A percentile compares a stretch with the other conserved stretches of the same genome.
Evolutionary conservation across 2,113 vertebrate species (phyloP).

Genomic region (Chaetodon trifascialis): DNA sequence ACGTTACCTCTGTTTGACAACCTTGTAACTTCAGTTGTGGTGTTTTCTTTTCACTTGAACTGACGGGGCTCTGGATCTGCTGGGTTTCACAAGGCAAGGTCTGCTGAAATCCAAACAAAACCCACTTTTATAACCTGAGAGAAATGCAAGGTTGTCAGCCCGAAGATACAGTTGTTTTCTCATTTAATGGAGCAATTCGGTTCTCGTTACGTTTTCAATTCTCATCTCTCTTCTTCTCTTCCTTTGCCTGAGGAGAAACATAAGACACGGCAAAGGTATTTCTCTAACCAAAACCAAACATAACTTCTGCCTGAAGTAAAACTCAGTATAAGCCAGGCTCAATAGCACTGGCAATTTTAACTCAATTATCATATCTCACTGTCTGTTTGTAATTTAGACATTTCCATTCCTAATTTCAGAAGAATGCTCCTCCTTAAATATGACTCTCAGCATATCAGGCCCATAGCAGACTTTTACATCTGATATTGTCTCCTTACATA

Average conservation of each 20-base stretch:
- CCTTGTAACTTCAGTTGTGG: conserved; percentile 45
- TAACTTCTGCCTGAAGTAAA: conserved; percentile 33
- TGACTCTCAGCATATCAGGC: conserved; percentile 5
- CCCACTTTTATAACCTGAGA: conserved; percentile 31
- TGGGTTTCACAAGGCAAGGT: conserved; percentile 13
- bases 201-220: conserved; percentile 2
- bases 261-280: conserved; percentile 39
- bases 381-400: conserved; percentile 38
- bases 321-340: conserved; percentile 12
- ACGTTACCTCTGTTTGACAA: conserved; percentile 65
- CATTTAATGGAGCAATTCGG: conserved; percentile 1
- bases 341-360: conserved; percentile 41
- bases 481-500: background rate
- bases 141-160: conserved; percentile 11
- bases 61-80: conserved; percentile 36
- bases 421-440: conserved; percentile 12
- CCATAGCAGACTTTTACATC: background rate
- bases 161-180: conserved; percentile 32
- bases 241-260: conserved; percentile 7
- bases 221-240: background rate
- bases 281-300: conserved; percentile 53
- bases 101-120: conserved; percentile 55
- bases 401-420: conserved; percentile 46
- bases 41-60: conserved; percentile 42
- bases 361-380: conserved; percentile 41